Base-by-base conservation (phyloP, 2,888 invertebrate species). In the Campopleginae sp. region DNA sequence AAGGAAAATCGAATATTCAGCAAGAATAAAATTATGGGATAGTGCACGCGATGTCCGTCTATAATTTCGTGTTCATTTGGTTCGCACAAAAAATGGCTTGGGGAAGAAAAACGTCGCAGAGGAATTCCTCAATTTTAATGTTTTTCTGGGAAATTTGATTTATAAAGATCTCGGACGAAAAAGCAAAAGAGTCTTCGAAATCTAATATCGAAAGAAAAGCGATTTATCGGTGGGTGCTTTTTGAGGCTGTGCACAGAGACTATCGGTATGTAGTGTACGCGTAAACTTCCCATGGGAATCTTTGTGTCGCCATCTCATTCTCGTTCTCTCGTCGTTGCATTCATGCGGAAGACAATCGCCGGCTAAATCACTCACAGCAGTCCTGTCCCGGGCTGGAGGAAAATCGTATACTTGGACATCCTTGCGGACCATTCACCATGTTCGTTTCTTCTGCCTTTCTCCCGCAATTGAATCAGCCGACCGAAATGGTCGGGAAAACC, bases 311-410 rank as follows among this genome's bases (percentile, higher is more conserved):
- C 48, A 48, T 70, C 51, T 74, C 70, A 44, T 38, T 79, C 79
- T 66, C 38, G 68, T 65, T 65, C 61, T 71, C 63, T 80, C 46
- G 68, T 81, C 84, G 51, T 80, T 65, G 88, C 87, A 89, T 90
- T 90, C 89, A 88, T 86, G 83, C 87, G 87, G 89, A 89, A 90
- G 89, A 92, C 90, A 91, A 92, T 91, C 88, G 90, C 74, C 79
- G 75, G 89, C 87, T 88, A 90, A 89, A 91, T 90, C 89, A 89
- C 86, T 54, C 74, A 63, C 65, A 63, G 79, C 58, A 54, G 79
- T 65, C 44, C 38, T 65, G 68, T 54, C 46, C 76, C 66, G 88
- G 87, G 87, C 87, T 86, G 88, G 88, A 87, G 86, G 89, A 89
- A 88, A 90, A 87, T 87, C 87, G 85, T 86, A 48, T 48, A 87